Evolutionary conservation across 2,888 invertebrate species (phyloP).

Genomic region (Cryptus viduatorius): DNA sequence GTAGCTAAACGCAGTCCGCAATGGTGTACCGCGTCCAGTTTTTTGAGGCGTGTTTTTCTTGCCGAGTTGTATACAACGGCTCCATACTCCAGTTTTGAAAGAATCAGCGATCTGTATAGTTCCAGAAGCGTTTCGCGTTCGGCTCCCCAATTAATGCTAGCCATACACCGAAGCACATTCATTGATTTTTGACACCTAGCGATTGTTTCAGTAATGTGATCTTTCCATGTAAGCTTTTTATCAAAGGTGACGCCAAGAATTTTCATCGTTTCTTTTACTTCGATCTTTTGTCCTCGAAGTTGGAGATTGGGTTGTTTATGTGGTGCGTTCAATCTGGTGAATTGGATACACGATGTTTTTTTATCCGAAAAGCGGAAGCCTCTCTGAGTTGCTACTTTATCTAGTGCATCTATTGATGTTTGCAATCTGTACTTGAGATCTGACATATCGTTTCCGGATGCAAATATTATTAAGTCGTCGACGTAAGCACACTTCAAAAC

Average conservation of each 20-base stretch:
- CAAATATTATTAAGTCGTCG: too few species aligned
- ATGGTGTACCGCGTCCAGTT: slow-evolving; percentile 41
- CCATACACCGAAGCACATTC: slow-evolving; percentile 59
- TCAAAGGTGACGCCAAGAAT: slow-evolving; percentile 26
- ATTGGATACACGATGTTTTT: not conserved
- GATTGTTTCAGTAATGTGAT: slow-evolving; percentile 24
- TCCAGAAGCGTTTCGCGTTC: slow-evolving; percentile 31
- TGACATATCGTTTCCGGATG: too few species aligned
- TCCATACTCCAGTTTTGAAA: slow-evolving; percentile 60
- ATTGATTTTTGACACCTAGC: slow-evolving; percentile 37
- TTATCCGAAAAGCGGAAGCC: not conserved
- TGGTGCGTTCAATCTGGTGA: not conserved
- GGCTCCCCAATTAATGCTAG: slow-evolving; percentile 52
- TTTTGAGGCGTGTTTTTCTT: slow-evolving; percentile 9
- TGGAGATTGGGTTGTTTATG: not conserved
- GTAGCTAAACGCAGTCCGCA: slow-evolving; percentile 39
- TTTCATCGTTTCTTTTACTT: not conserved
- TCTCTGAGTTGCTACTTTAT: not conserved
- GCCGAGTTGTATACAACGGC: slow-evolving; percentile 50
- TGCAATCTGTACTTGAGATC: too few species aligned
- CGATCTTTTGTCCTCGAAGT: not conserved
- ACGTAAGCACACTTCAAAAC: too few species aligned
- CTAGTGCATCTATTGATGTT: not conserved
- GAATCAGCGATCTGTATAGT: slow-evolving; percentile 55
- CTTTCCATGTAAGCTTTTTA: slow-evolving; percentile 36